Conservation (phyloP, 2,113 vertebrate genomes). For the Melanotaenia duboulayi region DNA sequence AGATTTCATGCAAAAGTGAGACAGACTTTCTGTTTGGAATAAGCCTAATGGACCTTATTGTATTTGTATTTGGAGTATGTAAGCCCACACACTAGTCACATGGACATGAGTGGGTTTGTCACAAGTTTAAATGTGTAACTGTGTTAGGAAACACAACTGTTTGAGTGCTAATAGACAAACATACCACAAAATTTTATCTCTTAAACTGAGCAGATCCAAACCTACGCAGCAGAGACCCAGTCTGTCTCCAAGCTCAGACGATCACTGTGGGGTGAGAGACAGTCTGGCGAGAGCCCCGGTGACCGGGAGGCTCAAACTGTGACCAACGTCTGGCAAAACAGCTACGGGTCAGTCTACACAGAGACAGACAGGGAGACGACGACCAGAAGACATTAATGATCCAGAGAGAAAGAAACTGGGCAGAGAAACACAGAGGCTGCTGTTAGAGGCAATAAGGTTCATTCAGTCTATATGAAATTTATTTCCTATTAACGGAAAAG, state of each 20-base stretch:
- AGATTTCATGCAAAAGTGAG: no score
- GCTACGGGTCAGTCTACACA: constrained; percentile 72
- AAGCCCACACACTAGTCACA: neutral
- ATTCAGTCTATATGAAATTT: neutral
- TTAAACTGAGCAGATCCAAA: constrained; percentile 1
- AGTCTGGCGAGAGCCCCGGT: constrained; percentile 68
- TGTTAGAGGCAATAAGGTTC: constrained; percentile 8
- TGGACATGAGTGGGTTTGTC: neutral
- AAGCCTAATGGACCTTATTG: no score
- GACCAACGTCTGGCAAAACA: constrained; percentile 65
- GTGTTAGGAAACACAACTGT: neutral
- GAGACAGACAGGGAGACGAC: constrained; percentile 50
- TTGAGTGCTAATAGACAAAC: neutral
- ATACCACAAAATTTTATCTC: constrained; percentile 9
- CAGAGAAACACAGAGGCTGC: constrained; percentile 6
- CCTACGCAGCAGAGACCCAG: constrained; percentile 22
- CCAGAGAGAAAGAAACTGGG: constrained; percentile 42
- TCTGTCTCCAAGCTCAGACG: constrained; percentile 43
- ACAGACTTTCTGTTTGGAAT: no score
- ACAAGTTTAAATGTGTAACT: constrained; percentile 9
- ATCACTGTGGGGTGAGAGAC: constrained; percentile 54
- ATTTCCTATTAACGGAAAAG: neutral
- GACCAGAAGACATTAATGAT: constrained; percentile 56
- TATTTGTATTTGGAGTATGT: neutral
- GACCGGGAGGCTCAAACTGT: constrained; percentile 68